A percentile compares a stretch with the other conserved stretches of the same genome.
These are phyloP conservation scores for Pheosia tremula DNA, from an alignment of 2,888 invertebrate genomes.

Conservation along the genomic window DNA sequence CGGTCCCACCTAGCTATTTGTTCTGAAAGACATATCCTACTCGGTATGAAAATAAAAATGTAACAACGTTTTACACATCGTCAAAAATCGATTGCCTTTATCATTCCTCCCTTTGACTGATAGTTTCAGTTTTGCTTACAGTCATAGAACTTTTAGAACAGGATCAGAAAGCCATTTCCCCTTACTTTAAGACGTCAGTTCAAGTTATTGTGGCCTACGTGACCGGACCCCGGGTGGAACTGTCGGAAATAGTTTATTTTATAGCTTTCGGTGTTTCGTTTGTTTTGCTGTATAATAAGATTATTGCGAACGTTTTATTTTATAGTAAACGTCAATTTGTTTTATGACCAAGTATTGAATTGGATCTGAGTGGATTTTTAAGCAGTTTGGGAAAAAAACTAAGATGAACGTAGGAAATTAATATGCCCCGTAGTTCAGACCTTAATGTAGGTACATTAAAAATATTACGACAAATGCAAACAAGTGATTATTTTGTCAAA, in stretches of 20 bases:
- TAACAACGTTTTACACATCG: neutral
- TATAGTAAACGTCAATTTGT: neutral
- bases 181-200: slow-evolving; percentile 69
- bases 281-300: slow-evolving; percentile 21
- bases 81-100: slow-evolving; percentile 24
- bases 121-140: slow-evolving; percentile 32
- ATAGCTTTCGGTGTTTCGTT: slow-evolving; percentile 38
- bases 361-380: neutral
- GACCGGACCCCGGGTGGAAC: slow-evolving; percentile 56
- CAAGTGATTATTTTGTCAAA: too few relatives aligned
- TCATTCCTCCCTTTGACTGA: slow-evolving; percentile 28
- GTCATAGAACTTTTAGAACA: slow-evolving; percentile 47
- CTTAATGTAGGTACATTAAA: too few relatives aligned
- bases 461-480: too few relatives aligned
- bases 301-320: slow-evolving; percentile 5
- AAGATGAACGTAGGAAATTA: neutral
- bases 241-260: slow-evolving; percentile 51
- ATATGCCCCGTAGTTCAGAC: too few relatives aligned
- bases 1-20: too few relatives aligned
- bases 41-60: neutral
- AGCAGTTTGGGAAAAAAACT: neutral
- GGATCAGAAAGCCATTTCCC: slow-evolving; percentile 74
- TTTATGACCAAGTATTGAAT: neutral
- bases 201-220: slow-evolving; percentile 70
- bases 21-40: neutral